Evolutionary conservation across 2,113 vertebrate species (phyloP).

Genomic region (Bolborhynchus lineola): DNA sequence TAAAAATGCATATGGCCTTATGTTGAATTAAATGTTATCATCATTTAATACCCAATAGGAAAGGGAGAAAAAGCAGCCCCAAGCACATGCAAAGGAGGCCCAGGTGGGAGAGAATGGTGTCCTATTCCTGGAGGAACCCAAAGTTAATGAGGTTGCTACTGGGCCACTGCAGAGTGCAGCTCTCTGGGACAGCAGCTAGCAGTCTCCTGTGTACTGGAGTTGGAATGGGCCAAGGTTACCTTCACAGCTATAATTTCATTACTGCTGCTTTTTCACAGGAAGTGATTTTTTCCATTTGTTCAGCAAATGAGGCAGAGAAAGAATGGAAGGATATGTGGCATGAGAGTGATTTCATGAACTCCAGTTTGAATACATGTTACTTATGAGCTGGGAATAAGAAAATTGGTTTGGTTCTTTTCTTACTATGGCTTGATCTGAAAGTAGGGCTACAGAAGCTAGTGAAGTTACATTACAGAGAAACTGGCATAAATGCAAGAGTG

Average conservation of each 20-base stretch:
- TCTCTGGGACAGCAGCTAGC: neutral
- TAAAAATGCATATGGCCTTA: neutral
- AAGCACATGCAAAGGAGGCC: neutral
- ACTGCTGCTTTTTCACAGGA: constrained; percentile 19
- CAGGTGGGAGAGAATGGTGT: neutral
- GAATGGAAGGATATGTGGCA: neutral
- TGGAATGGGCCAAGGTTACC: constrained; percentile 17
- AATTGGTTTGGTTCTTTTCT: neutral
- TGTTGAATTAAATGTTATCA: neutral
- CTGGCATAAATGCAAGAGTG: neutral
- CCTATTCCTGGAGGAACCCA: neutral
- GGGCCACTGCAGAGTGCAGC: neutral
- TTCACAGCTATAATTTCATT: constrained; percentile 38
- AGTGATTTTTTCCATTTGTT: constrained; percentile 42
- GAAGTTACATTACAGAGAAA: neutral
- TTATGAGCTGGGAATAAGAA: constrained; percentile 11
- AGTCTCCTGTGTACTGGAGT: neutral
- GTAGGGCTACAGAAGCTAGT: neutral
- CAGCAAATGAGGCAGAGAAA: constrained; percentile 31
- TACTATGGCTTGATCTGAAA: neutral
- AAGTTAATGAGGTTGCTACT: neutral
- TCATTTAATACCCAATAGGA: neutral
- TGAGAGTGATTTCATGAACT: constrained; percentile 37
- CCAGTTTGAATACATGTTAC: neutral
- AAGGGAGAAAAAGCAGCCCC: neutral